Base-by-base conservation (phyloP, 2,113 vertebrate species). In the Anthoscopus minutus region DNA sequence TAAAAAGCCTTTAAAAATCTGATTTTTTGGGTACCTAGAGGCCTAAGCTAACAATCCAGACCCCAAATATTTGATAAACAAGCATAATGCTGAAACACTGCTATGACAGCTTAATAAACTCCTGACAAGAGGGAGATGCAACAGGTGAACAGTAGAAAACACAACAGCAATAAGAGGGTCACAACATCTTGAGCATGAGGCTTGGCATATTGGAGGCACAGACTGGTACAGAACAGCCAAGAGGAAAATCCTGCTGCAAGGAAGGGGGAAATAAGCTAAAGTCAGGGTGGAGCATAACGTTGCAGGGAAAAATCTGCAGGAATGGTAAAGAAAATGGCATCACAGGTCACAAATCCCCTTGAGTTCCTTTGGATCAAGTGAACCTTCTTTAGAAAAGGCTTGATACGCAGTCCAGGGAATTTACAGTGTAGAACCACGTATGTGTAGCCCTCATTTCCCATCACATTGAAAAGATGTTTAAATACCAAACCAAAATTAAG, bases 231-330 rank as follows among this genome's bases (percentile, higher is more conserved):
- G 44, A 82, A 40, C 30, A 51, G 13, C 33, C 79, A 57, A 3
- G 17, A 73, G 70, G 40, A 80, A 92, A 88, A 90, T 40, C 31
- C 76, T 83, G 25, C 38, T 56, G 47, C 83, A 86, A 38, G 64
- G 42, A 81, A 78, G n/a, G 33, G 37, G 30, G 82, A 53, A 89
- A 67, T 0, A 0, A 81, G 20, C 13, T 48, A 74, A 84, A 64
- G 51, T 44, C 20, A 37, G 51, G n/a, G n/a, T 72, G 79, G 37
- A 86, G 19, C 6, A 69, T 7, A 60, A 70, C 0, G 1, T 18
- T 72, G 40, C 31, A 61, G 71, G 57, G 53, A 18, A 77, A 94
- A 94, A 65, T 45, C 62, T 61, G 20, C 28, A 73, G 58, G 12
- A 69, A 80, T 77, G 15, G 47, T 83, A 65, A 62, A 64, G 57